Evolutionary conservation across 2,797 vertebrate genomes (phyloP).

Genomic region (Rachycentron canadum): DNA sequence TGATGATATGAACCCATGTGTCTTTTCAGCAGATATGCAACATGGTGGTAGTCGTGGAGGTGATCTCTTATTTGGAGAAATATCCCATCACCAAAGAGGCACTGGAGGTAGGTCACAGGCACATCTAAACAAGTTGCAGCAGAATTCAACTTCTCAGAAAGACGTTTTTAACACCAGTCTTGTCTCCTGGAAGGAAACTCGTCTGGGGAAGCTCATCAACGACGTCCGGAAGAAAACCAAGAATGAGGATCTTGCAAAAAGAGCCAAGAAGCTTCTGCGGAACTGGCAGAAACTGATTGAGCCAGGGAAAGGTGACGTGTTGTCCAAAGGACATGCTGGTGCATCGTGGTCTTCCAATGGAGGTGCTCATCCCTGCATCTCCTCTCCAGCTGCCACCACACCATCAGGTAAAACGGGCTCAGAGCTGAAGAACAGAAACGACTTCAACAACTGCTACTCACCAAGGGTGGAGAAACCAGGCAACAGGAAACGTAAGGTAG

Average conservation of each 20-base stretch:
- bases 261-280: slow-evolving; percentile 93
- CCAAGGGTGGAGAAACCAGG: slow-evolving; percentile 84
- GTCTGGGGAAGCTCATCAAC: slow-evolving; percentile 96
- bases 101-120: slow-evolving; percentile 88
- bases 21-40: slow-evolving; percentile 91
- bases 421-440: slow-evolving; percentile 90
- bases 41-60: slow-evolving; percentile 96
- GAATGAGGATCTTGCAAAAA: slow-evolving; percentile 94
- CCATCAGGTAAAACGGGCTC: slow-evolving; percentile 80
- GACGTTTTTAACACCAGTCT: not conserved
- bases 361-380: slow-evolving; percentile 81
- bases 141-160: not conserved
- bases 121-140: not conserved
- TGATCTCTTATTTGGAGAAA: slow-evolving; percentile 97
- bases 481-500: slow-evolving; percentile 87
- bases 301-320: slow-evolving; percentile 86
- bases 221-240: slow-evolving; percentile 95
- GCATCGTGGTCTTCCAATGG: slow-evolving; percentile 87
- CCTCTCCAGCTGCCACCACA: slow-evolving; percentile 69
- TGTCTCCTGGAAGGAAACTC: slow-evolving; percentile 89
- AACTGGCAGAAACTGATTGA: slow-evolving; percentile 96
- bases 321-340: slow-evolving; percentile 84
- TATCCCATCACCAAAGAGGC: slow-evolving; percentile 98
- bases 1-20: slow-evolving; percentile 14
- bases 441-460: slow-evolving; percentile 89